phyloP scores from a whole-genome alignment of 2,888 invertebrate species.

The Plagodis pulveraria region DNA sequence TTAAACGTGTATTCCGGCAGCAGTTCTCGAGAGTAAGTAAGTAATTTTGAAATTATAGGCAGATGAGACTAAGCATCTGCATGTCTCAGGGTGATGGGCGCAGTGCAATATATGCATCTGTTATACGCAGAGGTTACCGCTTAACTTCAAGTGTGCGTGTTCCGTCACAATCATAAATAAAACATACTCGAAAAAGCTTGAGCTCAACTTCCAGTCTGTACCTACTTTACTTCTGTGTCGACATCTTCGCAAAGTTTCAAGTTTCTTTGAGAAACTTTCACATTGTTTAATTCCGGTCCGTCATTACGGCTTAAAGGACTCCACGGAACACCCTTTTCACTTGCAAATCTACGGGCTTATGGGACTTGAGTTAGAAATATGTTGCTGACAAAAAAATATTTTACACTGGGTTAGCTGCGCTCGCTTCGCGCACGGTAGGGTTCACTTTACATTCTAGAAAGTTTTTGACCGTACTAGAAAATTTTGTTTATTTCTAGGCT shows the following conservation, averaged over 20 bases:
- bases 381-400: too few relatives aligned
- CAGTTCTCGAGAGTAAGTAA: too few relatives aligned
- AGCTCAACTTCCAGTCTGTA: too few relatives aligned
- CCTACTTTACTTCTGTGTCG: too few relatives aligned
- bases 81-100: not conserved
- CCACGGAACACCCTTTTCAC: slow-evolving; percentile 17
- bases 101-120: not conserved
- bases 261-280: slow-evolving; percentile 30
- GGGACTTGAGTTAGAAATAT: not conserved
- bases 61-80: too few relatives aligned
- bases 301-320: slow-evolving; percentile 36
- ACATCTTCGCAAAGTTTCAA: slow-evolving; percentile 17
- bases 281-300: slow-evolving; percentile 33
- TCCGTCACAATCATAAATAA: too few relatives aligned
- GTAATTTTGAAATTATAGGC: too few relatives aligned
- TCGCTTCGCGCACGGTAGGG: too few relatives aligned
- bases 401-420: too few relatives aligned
- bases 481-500: too few relatives aligned
- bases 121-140: not conserved
- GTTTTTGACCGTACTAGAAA: slow-evolving; percentile 2
- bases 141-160: not conserved
- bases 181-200: too few relatives aligned
- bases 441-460: not conserved
- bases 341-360: slow-evolving; percentile 21
- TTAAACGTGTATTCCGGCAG: too few relatives aligned